phyloP scores from a whole-genome alignment of 2,113 vertebrate species.

The Lycaon pictus region DNA sequence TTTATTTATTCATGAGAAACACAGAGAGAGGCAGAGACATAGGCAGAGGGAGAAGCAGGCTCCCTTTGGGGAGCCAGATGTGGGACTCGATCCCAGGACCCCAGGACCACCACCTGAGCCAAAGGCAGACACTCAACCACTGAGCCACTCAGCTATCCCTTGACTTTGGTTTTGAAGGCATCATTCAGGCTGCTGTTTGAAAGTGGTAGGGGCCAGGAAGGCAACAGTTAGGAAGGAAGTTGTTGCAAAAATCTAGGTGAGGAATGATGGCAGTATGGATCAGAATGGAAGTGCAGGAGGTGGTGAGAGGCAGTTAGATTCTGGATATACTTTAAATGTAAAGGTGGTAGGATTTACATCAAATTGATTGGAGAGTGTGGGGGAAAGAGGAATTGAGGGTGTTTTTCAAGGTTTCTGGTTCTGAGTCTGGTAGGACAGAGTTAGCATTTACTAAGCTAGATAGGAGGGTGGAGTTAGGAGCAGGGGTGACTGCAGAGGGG shows the following conservation, averaged over 20 bases:
- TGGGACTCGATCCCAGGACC: too few species aligned
- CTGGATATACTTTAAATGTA: not conserved
- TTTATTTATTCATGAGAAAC: too few species aligned
- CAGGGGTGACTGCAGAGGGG: not conserved
- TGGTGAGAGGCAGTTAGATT: not conserved
- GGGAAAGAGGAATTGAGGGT: not conserved
- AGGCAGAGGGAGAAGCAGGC: too few species aligned
- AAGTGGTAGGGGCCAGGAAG: not conserved
- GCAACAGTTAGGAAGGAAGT: not conserved
- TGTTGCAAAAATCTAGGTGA: not conserved
- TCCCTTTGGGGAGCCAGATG: too few species aligned
- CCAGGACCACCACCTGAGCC: too few species aligned
- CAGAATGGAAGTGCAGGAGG: not conserved
- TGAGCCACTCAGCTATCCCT: too few species aligned
- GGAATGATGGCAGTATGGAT: not conserved
- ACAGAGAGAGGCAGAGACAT: too few species aligned
- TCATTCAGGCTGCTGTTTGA: not conserved
- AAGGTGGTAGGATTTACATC: not conserved
- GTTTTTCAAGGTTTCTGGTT: not conserved
- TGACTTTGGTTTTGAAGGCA: not conserved
- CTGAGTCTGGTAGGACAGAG: not conserved
- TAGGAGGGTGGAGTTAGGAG: rapidly evolving
- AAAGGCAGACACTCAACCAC: too few species aligned
- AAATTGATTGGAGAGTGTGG: not conserved
- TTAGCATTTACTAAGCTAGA: not conserved